A percentile compares a stretch with the other conserved stretches of the same genome.
Evolutionary conservation across 2,888 invertebrate species (phyloP).

Genomic region (Aquatica leii): DNA sequence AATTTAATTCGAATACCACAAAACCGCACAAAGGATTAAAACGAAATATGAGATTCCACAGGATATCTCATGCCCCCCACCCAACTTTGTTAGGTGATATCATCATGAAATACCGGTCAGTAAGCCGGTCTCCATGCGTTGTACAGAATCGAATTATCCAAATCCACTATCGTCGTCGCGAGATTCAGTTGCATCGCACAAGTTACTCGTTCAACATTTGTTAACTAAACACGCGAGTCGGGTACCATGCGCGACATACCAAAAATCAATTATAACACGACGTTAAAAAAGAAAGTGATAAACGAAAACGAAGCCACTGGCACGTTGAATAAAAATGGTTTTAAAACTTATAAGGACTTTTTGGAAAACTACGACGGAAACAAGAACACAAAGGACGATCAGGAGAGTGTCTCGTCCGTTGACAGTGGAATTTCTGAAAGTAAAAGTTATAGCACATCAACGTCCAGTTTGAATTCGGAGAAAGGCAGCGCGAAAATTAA

Average conservation of each 20-base stretch:
- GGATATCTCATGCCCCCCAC: conserved; percentile 27
- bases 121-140: conserved; percentile 33
- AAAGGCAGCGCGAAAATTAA: conserved; percentile 27
- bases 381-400: conserved; percentile 43
- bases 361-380: conserved; percentile 51
- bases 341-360: conserved; percentile 55
- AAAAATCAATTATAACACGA: conserved; percentile 63
- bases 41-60: conserved; percentile 25
- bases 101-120: conserved; percentile 41
- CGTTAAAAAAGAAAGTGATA: conserved; percentile 29
- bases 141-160: conserved; percentile 20
- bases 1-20: conserved; percentile 14
- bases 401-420: conserved; percentile 42
- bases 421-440: conserved; percentile 46
- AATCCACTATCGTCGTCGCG: conserved; percentile 16
- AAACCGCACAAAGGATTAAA: conserved; percentile 27
- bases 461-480: conserved; percentile 45
- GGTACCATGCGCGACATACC: conserved; percentile 41
- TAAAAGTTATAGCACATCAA: conserved; percentile 43
- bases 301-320: conserved; percentile 6
- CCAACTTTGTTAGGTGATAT: conserved; percentile 30
- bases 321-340: conserved; percentile 39
- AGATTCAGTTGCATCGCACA: conserved; percentile 24
- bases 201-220: conserved; percentile 14
- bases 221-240: not conserved